phyloP scores from a whole-genome alignment of 2,797 vertebrate genomes.

The Microhierax caerulescens region DNA sequence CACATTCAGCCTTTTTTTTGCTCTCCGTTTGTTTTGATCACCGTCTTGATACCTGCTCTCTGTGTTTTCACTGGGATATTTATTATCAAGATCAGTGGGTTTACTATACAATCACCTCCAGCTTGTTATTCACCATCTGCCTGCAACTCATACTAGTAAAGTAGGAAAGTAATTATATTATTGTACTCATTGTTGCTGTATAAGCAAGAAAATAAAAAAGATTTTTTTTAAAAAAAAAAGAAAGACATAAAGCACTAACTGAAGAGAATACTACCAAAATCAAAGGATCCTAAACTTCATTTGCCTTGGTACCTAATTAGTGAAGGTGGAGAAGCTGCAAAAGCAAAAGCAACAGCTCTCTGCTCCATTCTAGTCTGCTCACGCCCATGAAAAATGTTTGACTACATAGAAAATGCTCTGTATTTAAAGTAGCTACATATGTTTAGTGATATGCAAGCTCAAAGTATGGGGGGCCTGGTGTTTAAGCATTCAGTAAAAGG shows the following conservation, averaged over 20 bases:
- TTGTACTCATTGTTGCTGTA: background rate
- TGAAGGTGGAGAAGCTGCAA: background rate
- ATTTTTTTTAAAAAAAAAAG: background rate
- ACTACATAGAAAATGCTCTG: background rate
- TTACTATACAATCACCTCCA: constrained; percentile 20
- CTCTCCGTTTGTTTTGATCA: background rate
- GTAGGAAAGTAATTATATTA: background rate
- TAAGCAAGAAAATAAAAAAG: background rate
- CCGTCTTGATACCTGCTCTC: background rate
- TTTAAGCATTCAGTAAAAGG: background rate
- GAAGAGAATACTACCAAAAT: background rate
- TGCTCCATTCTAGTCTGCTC: background rate
- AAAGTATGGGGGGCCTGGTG: background rate
- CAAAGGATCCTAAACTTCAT: background rate
- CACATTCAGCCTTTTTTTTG: background rate
- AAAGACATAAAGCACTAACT: background rate
- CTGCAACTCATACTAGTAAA: background rate
- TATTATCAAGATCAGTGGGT: background rate
- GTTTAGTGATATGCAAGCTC: background rate
- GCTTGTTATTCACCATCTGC: background rate
- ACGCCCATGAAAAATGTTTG: background rate
- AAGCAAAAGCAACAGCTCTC: background rate
- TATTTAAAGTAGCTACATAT: background rate
- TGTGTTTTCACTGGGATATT: background rate
- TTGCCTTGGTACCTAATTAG: background rate